A percentile compares a stretch with the other conserved stretches of the same genome.
Evolutionary conservation across 1,140 invertebrate genomes (phyloP).

Genomic region (Cephus cinctus): DNA sequence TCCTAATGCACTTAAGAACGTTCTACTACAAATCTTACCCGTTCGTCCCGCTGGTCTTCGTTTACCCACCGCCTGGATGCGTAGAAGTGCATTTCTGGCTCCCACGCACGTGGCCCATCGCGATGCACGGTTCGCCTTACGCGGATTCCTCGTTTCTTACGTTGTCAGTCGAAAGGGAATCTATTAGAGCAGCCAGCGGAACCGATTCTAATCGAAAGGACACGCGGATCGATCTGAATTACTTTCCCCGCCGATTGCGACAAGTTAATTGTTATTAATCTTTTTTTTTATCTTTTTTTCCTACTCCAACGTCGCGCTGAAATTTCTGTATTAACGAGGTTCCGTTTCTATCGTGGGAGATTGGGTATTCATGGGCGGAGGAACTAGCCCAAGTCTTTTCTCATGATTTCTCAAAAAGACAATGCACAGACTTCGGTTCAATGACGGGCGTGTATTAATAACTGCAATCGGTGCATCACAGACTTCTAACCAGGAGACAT

Average conservation of each 20-base stretch:
- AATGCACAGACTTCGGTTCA: too few relatives aligned
- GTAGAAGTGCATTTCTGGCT: not conserved
- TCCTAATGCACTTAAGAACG: constrained; percentile 10
- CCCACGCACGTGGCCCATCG: not conserved
- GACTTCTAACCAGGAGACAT: too few relatives aligned
- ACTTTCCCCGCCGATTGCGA: not conserved
- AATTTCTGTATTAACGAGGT: not conserved
- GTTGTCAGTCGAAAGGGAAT: constrained; percentile 10
- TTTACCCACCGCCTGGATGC: too few relatives aligned
- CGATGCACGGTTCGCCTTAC: too few relatives aligned
- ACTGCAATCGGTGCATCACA: too few relatives aligned
- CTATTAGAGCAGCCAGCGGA: constrained; percentile 5
- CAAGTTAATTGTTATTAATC: not conserved
- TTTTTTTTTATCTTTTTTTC: not conserved
- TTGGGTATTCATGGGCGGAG: too few relatives aligned
- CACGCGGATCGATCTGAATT: not conserved
- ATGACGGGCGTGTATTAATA: too few relatives aligned
- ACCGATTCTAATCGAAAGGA: constrained; percentile 2
- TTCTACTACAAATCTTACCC: too few relatives aligned
- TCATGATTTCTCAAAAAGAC: too few relatives aligned
- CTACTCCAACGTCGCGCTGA: not conserved
- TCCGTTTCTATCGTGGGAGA: too few relatives aligned
- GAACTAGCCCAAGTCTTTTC: too few relatives aligned
- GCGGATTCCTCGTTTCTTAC: not conserved
- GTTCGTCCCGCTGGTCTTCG: too few relatives aligned